Conservation (phyloP, 2,888 invertebrate genomes). For the Apamea anceps region DNA sequence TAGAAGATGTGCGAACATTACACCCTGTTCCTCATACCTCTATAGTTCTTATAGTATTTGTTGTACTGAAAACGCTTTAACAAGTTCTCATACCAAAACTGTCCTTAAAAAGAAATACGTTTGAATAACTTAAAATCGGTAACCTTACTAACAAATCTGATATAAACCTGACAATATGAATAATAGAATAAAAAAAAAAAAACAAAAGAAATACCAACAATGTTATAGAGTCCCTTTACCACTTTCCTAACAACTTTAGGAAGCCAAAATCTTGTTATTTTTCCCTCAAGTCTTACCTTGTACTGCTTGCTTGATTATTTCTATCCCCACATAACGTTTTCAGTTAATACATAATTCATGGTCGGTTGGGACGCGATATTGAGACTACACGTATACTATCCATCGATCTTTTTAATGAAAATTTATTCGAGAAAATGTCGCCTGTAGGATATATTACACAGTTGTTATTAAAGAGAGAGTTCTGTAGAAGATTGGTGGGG, state of each 20-base stretch:
- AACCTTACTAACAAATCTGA: too few species aligned
- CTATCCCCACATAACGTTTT: constrained; percentile 47
- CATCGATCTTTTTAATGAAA: constrained; percentile 66
- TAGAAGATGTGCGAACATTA: not conserved
- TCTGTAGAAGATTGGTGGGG: not conserved
- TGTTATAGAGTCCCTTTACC: not conserved
- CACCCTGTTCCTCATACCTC: not conserved
- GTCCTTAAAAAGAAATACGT: too few species aligned
- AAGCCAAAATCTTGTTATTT: constrained; percentile 30
- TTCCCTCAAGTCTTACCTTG: constrained; percentile 1
- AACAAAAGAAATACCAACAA: not conserved
- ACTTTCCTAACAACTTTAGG: not conserved
- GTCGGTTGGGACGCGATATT: constrained; percentile 46
- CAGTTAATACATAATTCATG: constrained; percentile 64
- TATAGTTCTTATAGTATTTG: not conserved
- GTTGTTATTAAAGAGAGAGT: constrained; percentile 36
- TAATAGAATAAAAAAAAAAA: not conserved
- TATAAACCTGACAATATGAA: not conserved
- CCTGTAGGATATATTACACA: constrained; percentile 32
- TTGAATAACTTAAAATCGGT: not conserved
- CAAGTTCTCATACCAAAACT: not conserved
- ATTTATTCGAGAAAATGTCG: constrained; percentile 58
- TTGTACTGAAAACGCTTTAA: not conserved
- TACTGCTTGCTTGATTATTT: constrained; percentile 48
- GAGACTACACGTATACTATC: constrained; percentile 39